These are phyloP conservation scores for Myotis myotis DNA, from an alignment of 2,797 vertebrate genomes.

Conservation along the genomic window DNA sequence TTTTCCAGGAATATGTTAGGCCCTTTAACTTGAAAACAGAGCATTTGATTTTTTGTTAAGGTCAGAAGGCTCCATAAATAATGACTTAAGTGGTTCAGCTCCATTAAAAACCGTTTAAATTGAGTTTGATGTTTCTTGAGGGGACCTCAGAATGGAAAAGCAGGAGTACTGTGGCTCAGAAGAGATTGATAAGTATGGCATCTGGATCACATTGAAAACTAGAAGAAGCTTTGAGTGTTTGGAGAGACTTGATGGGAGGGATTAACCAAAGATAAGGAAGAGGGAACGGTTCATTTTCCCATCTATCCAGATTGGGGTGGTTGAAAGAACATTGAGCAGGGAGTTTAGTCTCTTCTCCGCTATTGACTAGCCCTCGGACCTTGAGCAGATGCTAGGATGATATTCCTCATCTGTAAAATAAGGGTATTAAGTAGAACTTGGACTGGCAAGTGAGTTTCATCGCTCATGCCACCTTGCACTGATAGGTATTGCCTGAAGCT, in stretches of 20 bases:
- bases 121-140: not conserved
- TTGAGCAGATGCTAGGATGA: not conserved
- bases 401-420: not conserved
- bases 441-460: not conserved
- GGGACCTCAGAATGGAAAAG: conserved; percentile 32
- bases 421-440: not conserved
- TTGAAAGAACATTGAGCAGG: not conserved
- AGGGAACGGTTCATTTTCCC: not conserved
- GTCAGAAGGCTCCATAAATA: conserved; percentile 27
- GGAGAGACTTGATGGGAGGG: not conserved
- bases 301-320: not conserved
- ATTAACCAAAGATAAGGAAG: not conserved
- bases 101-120: not conserved
- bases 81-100: not conserved
- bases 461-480: not conserved
- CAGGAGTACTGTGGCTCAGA: conserved; percentile 17
- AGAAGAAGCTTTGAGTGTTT: not conserved
- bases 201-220: not conserved
- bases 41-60: not conserved
- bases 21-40: conserved; percentile 39
- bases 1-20: conserved; percentile 46
- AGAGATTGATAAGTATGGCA: not conserved
- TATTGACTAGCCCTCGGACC: not conserved
- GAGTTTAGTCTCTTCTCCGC: not conserved
- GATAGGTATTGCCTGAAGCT: not conserved